phyloP scores from a whole-genome alignment of 2,888 invertebrate species.

The Seladonia tumulorum region DNA sequence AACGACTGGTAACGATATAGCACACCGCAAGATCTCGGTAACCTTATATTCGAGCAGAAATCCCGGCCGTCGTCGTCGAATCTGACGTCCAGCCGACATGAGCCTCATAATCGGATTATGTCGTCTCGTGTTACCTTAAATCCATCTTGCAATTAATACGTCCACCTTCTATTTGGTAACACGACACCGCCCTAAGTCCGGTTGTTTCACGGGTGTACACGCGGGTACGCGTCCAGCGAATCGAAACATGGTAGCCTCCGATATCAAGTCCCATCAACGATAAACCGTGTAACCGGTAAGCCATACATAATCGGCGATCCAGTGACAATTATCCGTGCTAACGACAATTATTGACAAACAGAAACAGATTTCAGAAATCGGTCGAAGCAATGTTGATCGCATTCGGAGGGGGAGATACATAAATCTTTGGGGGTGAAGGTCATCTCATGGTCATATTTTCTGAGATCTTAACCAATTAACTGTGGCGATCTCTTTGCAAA shows the following conservation, averaged over 20 bases:
- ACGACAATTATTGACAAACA: neutral
- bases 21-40: conserved; percentile 58
- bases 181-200: conserved; percentile 70
- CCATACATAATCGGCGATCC: conserved; percentile 15
- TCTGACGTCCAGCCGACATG: conserved; percentile 64
- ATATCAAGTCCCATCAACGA: conserved; percentile 65
- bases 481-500: too few species aligned
- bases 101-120: conserved; percentile 79
- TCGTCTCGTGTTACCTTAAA: conserved; percentile 79
- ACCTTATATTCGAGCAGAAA: conserved; percentile 61
- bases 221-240: conserved; percentile 10
- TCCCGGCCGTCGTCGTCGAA: conserved; percentile 55
- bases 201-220: conserved; percentile 53
- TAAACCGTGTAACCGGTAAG: conserved; percentile 44
- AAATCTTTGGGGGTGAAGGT: too few species aligned
- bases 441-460: too few species aligned
- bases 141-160: conserved; percentile 79
- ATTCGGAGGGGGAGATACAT: too few species aligned
- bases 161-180: conserved; percentile 71
- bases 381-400: too few species aligned
- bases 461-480: too few species aligned
- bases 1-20: conserved; percentile 23
- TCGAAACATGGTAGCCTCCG: conserved; percentile 59
- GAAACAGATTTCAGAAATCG: too few species aligned
- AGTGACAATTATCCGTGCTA: neutral